phyloP scores from a whole-genome alignment of 1,140 invertebrate species.

The Hyphantria cunea region DNA sequence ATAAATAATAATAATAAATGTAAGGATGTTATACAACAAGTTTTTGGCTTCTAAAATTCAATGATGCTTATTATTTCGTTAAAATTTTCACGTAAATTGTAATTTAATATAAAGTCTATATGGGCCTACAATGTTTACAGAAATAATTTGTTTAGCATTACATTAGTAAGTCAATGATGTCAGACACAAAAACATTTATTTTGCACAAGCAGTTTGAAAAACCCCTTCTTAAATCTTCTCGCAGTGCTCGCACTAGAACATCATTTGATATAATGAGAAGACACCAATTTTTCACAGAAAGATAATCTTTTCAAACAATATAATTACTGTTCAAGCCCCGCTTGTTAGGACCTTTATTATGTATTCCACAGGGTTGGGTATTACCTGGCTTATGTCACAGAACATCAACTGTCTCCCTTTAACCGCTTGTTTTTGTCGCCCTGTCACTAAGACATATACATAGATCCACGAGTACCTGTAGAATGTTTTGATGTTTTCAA shows the following conservation, averaged over 20 bases:
- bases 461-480: too few species aligned
- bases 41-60: too few species aligned
- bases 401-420: constrained; percentile 13
- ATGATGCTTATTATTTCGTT: too few species aligned
- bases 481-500: background rate
- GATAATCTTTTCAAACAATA: constrained; percentile 20
- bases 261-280: constrained; percentile 3
- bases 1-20: too few species aligned
- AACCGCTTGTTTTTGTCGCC: background rate
- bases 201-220: constrained; percentile 12
- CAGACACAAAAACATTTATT: too few species aligned
- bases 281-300: constrained; percentile 18
- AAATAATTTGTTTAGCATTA: too few species aligned
- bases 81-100: too few species aligned
- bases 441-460: too few species aligned
- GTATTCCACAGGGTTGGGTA: constrained; percentile 35
- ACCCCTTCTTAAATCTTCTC: background rate
- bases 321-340: constrained; percentile 38
- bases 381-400: constrained; percentile 33
- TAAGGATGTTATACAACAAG: too few species aligned
- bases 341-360: constrained; percentile 38
- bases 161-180: too few species aligned
- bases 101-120: too few species aligned
- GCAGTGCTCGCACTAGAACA: constrained; percentile 4
- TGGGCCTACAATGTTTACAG: too few species aligned